Evolutionary conservation across 2,797 vertebrate species (phyloP).

Genomic region (Myiotriccus ornatus): DNA sequence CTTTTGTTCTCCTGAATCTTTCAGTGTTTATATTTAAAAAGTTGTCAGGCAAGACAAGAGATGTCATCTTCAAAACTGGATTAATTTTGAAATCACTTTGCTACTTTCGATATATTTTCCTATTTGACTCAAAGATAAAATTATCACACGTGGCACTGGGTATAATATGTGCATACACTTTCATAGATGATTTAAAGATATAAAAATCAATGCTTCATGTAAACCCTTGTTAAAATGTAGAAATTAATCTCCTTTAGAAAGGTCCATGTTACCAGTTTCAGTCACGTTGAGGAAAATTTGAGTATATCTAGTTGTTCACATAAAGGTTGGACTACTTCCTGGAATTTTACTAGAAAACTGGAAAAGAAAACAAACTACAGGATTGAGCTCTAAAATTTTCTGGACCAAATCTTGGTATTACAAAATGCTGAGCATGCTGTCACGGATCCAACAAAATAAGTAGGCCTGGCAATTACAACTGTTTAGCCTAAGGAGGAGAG

Average conservation of each 20-base stretch:
- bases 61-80: not conserved
- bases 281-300: not conserved
- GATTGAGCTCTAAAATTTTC: not conserved
- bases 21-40: not conserved
- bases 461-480: conserved; percentile 26
- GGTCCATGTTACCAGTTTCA: not conserved
- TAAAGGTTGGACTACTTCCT: not conserved
- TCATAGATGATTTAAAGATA: not conserved
- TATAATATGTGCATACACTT: not conserved
- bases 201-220: not conserved
- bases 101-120: not conserved
- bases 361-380: not conserved
- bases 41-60: not conserved
- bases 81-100: not conserved
- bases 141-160: not conserved
- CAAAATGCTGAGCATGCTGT: not conserved
- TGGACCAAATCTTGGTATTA: conserved; percentile 31
- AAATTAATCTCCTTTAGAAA: not conserved
- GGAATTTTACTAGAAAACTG: conserved; percentile 10
- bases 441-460: conserved; percentile 35
- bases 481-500: conserved; percentile 43
- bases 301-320: not conserved
- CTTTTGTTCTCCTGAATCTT: not conserved
- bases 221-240: not conserved
- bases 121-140: not conserved